Percentiles rank a stretch among this genome's conserved stretches.
Conservation (phyloP, 2,113 vertebrate genomes). For the Cynopterus brachyotis region DNA sequence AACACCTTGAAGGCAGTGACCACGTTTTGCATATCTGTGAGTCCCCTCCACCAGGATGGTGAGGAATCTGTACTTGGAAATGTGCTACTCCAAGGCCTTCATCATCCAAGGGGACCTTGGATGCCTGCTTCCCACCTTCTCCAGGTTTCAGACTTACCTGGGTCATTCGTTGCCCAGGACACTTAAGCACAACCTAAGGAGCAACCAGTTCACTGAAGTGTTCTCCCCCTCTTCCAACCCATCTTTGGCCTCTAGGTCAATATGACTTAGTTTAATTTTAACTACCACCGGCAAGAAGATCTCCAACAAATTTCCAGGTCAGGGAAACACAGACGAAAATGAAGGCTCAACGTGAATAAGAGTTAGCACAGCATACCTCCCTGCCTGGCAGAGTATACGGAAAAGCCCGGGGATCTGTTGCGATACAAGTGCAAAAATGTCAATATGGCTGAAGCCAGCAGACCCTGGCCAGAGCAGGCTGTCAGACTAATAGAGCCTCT, state of each 20-base stretch:
- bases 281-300: not conserved
- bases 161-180: not conserved
- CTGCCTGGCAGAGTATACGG: rapidly evolving
- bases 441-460: not conserved
- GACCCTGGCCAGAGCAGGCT: not conserved
- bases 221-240: not conserved
- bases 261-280: not conserved
- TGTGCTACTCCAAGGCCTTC: not conserved
- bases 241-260: not conserved
- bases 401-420: not conserved
- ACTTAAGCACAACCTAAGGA: not conserved
- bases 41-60: no score
- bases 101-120: not conserved
- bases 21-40: not conserved
- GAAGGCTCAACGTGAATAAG: not conserved
- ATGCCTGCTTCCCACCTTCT: not conserved
- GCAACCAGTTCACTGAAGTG: not conserved
- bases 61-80: not conserved
- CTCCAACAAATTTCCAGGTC: not conserved
- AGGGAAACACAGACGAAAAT: not conserved
- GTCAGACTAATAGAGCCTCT: not conserved
- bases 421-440: not conserved
- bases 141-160: not conserved
- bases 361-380: not conserved
- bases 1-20: not conserved